Conservation (phyloP, 2,113 vertebrate genomes). For the Oriolus oriolus region DNA sequence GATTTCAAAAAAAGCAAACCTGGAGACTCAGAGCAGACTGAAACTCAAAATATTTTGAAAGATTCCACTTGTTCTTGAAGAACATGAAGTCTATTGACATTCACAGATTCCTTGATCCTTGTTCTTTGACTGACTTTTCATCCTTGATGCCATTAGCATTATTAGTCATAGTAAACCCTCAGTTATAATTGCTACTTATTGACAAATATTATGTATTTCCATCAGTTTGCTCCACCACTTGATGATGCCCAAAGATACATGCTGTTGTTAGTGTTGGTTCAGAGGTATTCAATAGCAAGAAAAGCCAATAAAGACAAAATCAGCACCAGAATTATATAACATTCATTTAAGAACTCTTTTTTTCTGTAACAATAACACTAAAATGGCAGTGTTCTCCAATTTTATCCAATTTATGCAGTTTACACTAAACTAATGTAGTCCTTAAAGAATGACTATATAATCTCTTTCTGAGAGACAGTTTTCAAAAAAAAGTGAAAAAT, state of each 20-base stretch:
- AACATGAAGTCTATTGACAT: fast-evolving
- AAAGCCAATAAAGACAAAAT: background rate
- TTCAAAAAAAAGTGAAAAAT: background rate
- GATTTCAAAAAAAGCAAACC: background rate
- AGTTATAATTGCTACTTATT: background rate
- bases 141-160: background rate
- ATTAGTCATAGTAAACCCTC: background rate
- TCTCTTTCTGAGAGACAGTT: background rate
- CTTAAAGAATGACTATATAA: background rate
- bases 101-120: background rate
- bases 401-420: background rate
- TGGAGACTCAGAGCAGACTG: constrained; percentile 19
- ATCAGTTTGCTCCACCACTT: background rate
- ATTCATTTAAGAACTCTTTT: background rate
- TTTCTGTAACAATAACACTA: background rate
- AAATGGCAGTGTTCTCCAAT: background rate
- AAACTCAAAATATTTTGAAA: background rate
- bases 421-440: background rate
- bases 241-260: background rate
- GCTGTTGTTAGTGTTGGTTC: background rate
- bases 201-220: background rate
- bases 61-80: background rate
- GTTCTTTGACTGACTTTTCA: background rate
- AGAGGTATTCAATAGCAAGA: background rate
- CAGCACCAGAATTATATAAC: background rate